Percentiles rank a stretch among this genome's conserved stretches.
These are phyloP conservation scores for Ceryle rudis DNA, from an alignment of 2,797 vertebrate genomes.

Conservation along the genomic window DNA sequence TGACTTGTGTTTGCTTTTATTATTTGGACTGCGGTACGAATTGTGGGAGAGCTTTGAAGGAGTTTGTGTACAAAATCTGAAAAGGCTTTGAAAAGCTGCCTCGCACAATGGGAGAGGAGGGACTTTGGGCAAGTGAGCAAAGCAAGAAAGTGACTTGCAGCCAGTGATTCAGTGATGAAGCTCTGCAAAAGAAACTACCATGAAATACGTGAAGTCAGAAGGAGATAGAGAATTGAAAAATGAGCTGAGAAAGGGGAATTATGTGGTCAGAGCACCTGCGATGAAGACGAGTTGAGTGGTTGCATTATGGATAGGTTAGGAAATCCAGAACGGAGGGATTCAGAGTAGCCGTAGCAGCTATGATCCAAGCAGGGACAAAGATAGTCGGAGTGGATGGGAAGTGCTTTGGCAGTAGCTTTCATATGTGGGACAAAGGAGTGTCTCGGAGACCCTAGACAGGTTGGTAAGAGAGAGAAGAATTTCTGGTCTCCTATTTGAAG, in stretches of 20 bases:
- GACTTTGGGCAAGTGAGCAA: neutral
- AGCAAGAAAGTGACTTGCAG: neutral
- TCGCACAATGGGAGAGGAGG: neutral
- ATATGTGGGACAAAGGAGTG: neutral
- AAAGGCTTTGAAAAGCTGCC: conserved; percentile 10
- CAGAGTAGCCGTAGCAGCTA: neutral
- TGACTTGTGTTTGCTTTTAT: neutral
- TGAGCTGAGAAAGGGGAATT: neutral
- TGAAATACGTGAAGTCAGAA: neutral
- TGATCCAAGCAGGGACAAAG: neutral
- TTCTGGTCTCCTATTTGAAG: neutral
- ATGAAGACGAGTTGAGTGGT: neutral
- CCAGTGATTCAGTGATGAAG: fast-evolving
- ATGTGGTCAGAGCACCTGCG: neutral
- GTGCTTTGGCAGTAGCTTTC: neutral
- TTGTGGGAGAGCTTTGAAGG: conserved; percentile 16
- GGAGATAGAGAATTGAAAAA: neutral
- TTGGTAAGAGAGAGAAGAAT: neutral
- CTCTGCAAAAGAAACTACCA: neutral
- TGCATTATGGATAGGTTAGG: neutral
- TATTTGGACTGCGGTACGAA: neutral
- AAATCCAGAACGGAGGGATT: neutral
- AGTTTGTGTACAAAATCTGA: neutral
- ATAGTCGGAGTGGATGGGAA: neutral
- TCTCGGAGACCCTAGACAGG: neutral